A percentile compares a stretch with the other conserved stretches of the same genome.
These are phyloP conservation scores for Dryococelus australis DNA, from an alignment of 2,888 invertebrate genomes.

Conservation along the genomic window DNA sequence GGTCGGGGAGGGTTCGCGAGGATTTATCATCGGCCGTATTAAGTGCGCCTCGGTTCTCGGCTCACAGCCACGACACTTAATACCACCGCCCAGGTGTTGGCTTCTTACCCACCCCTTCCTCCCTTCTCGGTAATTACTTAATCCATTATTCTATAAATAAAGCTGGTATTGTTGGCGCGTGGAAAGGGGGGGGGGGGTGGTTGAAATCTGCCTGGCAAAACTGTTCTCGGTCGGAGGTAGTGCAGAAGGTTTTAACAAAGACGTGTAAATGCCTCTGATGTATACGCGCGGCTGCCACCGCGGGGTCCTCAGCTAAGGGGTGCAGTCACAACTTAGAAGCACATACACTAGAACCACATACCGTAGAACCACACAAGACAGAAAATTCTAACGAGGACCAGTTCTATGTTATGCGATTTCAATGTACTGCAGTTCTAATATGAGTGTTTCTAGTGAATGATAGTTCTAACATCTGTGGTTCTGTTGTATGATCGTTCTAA, in stretches of 20 bases:
- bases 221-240: neutral
- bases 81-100: constrained; percentile 32
- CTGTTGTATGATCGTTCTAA: no score
- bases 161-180: constrained; percentile 29
- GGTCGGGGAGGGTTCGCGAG: neutral
- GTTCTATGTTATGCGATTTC: no score
- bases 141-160: constrained; percentile 40
- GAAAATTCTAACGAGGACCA: no score
- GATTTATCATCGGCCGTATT: constrained; percentile 8
- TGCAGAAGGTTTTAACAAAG: neutral
- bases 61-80: neutral
- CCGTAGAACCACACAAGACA: no score
- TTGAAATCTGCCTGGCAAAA: neutral
- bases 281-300: neutral
- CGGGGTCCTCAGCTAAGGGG: neutral
- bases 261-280: neutral
- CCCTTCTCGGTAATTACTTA: constrained; percentile 36
- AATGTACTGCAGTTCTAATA: no score
- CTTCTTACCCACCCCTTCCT: neutral
- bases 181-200: neutral
- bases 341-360: no score
- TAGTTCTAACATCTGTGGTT: no score
- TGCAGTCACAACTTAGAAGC: no score
- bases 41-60: constrained; percentile 16
- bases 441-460: no score